phyloP scores from a whole-genome alignment of 2,113 vertebrate species.

The Nycticebus coucang region DNA sequence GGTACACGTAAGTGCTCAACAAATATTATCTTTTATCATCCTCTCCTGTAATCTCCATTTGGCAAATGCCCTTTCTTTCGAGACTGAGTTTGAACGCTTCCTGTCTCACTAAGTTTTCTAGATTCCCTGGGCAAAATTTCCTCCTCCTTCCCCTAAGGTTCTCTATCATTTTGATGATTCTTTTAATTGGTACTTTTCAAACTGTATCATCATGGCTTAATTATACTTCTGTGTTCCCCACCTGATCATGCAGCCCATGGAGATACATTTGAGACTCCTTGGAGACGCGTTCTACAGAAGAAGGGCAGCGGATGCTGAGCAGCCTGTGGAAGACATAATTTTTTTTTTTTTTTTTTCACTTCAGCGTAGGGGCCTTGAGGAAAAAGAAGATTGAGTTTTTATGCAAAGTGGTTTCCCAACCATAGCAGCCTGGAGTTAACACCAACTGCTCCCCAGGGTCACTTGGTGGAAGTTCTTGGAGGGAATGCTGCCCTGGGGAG shows the following conservation, averaged over 20 bases:
- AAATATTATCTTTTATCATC: not conserved
- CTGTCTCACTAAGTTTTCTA: not conserved
- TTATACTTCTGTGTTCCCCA: not conserved
- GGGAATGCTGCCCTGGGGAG: not conserved
- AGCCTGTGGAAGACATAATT: not conserved
- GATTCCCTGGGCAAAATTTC: not conserved
- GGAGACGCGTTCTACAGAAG: not conserved
- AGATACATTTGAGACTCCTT: too few relatives aligned
- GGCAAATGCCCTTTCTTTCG: not conserved
- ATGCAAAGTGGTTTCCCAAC: not conserved
- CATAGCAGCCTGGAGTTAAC: not conserved
- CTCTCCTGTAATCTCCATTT: not conserved
- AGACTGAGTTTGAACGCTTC: not conserved
- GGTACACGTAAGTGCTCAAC: not conserved
- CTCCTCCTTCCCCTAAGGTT: not conserved
- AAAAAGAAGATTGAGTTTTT: not conserved
- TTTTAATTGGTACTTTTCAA: not conserved
- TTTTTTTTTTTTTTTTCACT: not conserved
- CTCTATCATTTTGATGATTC: not conserved
- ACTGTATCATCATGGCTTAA: not conserved
- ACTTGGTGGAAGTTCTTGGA: not conserved
- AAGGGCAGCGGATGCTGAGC: not conserved
- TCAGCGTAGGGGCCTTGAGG: not conserved
- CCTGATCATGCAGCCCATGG: not conserved
- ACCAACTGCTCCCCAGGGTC: not conserved